Conservation (phyloP, 2,888 invertebrate species). For the Leucozona laternaria region DNA sequence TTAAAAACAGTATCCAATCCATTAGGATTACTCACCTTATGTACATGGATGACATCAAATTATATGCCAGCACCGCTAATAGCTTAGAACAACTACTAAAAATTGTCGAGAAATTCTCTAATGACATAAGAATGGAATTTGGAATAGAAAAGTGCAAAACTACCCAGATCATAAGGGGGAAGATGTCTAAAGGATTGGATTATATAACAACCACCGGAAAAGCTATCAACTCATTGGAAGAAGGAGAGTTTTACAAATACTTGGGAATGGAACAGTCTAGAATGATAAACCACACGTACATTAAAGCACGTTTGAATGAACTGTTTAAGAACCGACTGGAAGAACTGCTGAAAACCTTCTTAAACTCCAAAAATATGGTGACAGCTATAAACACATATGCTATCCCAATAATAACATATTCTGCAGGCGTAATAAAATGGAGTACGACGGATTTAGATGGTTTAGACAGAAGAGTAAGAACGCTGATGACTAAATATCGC, state of each 20-base stretch:
- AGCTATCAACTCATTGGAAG: constrained; percentile 6
- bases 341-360: background rate
- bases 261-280: background rate
- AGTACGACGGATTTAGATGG: background rate
- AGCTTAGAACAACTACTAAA: constrained; percentile 9
- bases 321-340: background rate
- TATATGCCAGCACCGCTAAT: constrained; percentile 3
- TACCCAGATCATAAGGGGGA: background rate
- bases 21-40: background rate
- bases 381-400: background rate
- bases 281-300: background rate
- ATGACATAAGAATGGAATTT: constrained; percentile 31
- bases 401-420: background rate
- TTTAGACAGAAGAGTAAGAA: background rate
- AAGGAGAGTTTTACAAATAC: constrained; percentile 15
- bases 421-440: background rate
- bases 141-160: constrained; percentile 36
- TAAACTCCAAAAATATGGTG: background rate
- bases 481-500: background rate
- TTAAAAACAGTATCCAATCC: background rate
- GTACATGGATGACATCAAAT: constrained; percentile 3
- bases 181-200: constrained; percentile 1
- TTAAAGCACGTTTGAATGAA: background rate
- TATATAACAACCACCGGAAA: background rate
- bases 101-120: background rate